Conservation (phyloP, 2,888 invertebrate species). For the Temnothorax rugatulus region DNA sequence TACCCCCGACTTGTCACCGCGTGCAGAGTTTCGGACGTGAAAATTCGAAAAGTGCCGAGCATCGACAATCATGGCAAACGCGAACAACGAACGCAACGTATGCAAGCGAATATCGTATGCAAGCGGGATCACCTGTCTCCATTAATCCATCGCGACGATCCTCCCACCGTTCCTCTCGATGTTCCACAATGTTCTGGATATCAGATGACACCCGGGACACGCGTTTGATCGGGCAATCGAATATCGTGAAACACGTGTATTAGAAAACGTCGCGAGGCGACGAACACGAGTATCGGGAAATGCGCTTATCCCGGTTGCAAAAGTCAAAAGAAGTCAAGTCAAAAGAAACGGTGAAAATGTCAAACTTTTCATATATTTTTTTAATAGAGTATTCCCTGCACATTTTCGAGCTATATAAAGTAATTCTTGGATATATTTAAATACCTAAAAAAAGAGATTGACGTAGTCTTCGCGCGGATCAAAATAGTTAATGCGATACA, state of each 20-base stretch:
- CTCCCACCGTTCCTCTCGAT: background rate
- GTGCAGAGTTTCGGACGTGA: background rate
- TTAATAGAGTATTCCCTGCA: background rate
- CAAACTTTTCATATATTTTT: background rate
- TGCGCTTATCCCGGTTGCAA: background rate
- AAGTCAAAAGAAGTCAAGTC: background rate
- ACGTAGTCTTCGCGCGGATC: background rate
- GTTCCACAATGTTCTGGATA: background rate
- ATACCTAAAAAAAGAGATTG: background rate
- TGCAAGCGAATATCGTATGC: constrained; percentile 7
- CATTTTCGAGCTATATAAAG: background rate
- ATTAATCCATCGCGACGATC: constrained; percentile 13
- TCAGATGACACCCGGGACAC: background rate
- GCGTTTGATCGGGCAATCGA: background rate
- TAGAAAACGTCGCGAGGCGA: background rate
- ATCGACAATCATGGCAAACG: constrained; percentile 6
- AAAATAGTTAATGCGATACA: background rate
- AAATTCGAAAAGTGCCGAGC: constrained; percentile 34
- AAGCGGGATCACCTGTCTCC: constrained; percentile 5
- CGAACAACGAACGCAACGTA: constrained; percentile 9
- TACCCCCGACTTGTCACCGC: background rate
- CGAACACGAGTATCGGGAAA: background rate
- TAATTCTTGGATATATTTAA: background rate
- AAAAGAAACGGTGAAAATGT: background rate
- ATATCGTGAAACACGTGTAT: background rate